phyloP scores from a whole-genome alignment of 2,888 invertebrate genomes.

The Altica lythri region DNA sequence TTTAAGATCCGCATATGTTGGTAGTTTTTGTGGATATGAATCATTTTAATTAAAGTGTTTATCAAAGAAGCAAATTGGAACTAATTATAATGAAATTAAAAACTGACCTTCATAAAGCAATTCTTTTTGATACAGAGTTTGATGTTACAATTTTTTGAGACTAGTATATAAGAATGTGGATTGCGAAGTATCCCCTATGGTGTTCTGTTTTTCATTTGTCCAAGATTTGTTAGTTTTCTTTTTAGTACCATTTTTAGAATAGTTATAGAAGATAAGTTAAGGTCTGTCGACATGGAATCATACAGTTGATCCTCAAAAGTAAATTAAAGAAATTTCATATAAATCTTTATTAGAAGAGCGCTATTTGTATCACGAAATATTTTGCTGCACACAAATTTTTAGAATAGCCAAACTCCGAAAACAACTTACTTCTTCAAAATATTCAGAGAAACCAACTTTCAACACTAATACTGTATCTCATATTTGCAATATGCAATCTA shows the following conservation, averaged over 20 bases:
- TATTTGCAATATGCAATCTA: too few relatives aligned
- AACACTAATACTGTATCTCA: too few relatives aligned
- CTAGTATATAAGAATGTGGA: conserved; percentile 31
- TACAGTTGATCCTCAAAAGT: conserved; percentile 15
- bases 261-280: conserved; percentile 18
- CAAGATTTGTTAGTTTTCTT: conserved; percentile 18
- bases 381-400: not conserved
- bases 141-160: conserved; percentile 13
- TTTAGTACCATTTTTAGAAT: conserved; percentile 29
- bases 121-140: not conserved
- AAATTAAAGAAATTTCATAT: not conserved
- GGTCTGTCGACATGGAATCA: conserved; percentile 20
- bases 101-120: too few relatives aligned
- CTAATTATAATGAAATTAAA: too few relatives aligned
- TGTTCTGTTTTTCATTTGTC: conserved; percentile 32
- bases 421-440: not conserved
- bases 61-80: too few relatives aligned
- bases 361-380: conserved; percentile 19
- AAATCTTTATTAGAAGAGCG: conserved; percentile 13
- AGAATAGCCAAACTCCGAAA: conserved; percentile 1
- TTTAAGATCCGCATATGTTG: too few relatives aligned
- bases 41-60: too few relatives aligned
- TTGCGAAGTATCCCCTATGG: conserved; percentile 30
- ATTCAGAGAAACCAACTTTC: conserved; percentile 1
- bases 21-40: too few relatives aligned